Conservation (phyloP, 2,797 vertebrate species). For the Euphonia xanthogaster region DNA sequence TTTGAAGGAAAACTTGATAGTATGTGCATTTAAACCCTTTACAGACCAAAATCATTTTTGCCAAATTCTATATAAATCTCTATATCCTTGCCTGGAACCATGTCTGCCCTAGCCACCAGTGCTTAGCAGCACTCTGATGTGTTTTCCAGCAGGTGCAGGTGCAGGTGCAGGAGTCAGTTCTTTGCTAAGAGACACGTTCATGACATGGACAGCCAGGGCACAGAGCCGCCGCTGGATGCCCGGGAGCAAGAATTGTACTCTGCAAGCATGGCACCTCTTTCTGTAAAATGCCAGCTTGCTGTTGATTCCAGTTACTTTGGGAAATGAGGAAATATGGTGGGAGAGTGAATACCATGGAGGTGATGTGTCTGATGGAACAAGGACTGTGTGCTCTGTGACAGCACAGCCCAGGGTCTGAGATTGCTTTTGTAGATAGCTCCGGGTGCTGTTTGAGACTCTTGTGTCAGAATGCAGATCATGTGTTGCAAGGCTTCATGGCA, state of each 20-base stretch:
- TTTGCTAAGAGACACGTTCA: neutral
- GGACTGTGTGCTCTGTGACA: neutral
- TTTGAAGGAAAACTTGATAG: neutral
- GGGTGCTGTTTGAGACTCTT: fast-evolving
- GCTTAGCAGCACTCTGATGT: neutral
- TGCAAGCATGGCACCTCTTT: neutral
- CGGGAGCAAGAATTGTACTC: neutral
- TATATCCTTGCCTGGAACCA: neutral
- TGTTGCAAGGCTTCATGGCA: neutral
- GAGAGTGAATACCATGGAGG: neutral
- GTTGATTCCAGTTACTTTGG: neutral
- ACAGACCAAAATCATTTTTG: neutral
- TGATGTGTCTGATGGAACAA: neutral
- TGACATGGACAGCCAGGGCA: neutral
- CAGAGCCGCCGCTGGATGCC: fast-evolving
- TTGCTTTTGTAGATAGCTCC: neutral
- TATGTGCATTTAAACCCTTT: neutral
- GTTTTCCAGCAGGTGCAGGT: neutral
- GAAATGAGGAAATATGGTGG: neutral
- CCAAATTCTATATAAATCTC: neutral
- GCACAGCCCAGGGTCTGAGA: fast-evolving
- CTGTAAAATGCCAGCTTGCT: neutral
- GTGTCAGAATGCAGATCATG: neutral
- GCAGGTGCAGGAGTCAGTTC: neutral
- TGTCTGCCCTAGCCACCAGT: neutral